phyloP scores from a whole-genome alignment of 2,888 invertebrate species.

The Orchesellides sinensis region DNA sequence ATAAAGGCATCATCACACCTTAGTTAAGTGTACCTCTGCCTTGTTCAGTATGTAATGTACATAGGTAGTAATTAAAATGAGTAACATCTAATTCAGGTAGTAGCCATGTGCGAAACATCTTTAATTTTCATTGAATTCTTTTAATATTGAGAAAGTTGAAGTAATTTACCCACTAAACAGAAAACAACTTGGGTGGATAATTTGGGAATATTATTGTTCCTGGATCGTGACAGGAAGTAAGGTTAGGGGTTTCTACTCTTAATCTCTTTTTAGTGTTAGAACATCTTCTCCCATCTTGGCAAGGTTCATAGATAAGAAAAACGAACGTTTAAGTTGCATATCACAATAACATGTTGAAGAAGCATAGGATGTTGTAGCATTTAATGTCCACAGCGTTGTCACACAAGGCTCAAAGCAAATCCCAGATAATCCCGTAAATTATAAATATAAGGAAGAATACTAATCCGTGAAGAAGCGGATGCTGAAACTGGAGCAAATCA shows the following conservation, averaged over 20 bases:
- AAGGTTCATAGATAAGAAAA: too few relatives aligned
- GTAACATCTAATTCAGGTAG: not conserved
- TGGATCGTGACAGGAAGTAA: conserved; percentile 72
- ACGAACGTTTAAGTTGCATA: too few relatives aligned
- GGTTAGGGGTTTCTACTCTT: conserved; percentile 59
- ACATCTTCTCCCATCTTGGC: too few relatives aligned
- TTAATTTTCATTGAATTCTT: not conserved
- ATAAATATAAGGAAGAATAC: not conserved
- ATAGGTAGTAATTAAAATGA: not conserved
- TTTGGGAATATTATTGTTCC: conserved; percentile 25
- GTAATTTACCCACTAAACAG: too few relatives aligned
- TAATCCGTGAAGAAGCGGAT: not conserved
- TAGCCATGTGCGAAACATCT: not conserved
- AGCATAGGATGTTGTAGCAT: not conserved
- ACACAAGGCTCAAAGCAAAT: not conserved
- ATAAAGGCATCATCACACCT: too few relatives aligned
- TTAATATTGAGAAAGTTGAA: not conserved
- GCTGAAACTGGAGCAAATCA: not conserved
- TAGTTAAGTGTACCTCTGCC: too few relatives aligned
- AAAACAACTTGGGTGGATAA: not conserved
- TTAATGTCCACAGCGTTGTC: not conserved
- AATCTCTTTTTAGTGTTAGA: conserved; percentile 17
- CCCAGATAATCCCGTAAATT: not conserved
- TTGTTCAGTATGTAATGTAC: too few relatives aligned
- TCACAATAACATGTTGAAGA: not conserved